These are phyloP conservation scores for Callimorpha dominula DNA, from an alignment of 2,888 invertebrate species.

Conservation along the genomic window DNA sequence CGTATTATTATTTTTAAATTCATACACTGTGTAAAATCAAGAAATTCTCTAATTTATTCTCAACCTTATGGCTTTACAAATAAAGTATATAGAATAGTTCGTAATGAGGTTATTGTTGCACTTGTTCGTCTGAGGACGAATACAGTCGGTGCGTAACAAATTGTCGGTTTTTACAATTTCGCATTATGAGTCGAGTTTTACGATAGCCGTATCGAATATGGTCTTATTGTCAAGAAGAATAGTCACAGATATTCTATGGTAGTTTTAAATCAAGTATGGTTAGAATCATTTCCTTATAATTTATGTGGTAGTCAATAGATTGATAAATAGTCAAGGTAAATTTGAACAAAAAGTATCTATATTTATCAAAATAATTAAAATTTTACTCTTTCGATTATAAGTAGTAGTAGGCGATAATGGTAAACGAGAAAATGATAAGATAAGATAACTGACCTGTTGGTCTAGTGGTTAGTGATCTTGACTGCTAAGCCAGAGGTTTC, in stretches of 20 bases:
- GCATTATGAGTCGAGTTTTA: slow-evolving; percentile 68
- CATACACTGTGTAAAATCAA: slow-evolving; percentile 64
- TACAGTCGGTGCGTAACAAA: slow-evolving; percentile 79
- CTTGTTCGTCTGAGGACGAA: slow-evolving; percentile 72
- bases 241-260: slow-evolving; percentile 11
- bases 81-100: slow-evolving; percentile 16
- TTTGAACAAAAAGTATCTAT: background rate
- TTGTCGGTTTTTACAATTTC: slow-evolving; percentile 80
- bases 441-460: too few relatives aligned
- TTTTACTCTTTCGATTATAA: too few relatives aligned
- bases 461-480: too few relatives aligned
- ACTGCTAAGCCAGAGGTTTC: too few relatives aligned
- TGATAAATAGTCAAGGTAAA: background rate
- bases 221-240: slow-evolving; percentile 39
- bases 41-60: slow-evolving; percentile 24
- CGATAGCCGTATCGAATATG: slow-evolving; percentile 57
- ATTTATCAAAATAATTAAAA: background rate
- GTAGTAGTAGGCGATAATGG: too few relatives aligned
- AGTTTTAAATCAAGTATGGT: slow-evolving; percentile 13
- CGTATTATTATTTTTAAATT: slow-evolving; percentile 84
- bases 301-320: slow-evolving; percentile 9
- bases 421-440: too few relatives aligned
- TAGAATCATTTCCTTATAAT: slow-evolving; percentile 3
- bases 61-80: slow-evolving; percentile 46
- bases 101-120: slow-evolving; percentile 78